Conservation (phyloP, 2,888 invertebrate genomes). For the Epistrophe eligans region DNA sequence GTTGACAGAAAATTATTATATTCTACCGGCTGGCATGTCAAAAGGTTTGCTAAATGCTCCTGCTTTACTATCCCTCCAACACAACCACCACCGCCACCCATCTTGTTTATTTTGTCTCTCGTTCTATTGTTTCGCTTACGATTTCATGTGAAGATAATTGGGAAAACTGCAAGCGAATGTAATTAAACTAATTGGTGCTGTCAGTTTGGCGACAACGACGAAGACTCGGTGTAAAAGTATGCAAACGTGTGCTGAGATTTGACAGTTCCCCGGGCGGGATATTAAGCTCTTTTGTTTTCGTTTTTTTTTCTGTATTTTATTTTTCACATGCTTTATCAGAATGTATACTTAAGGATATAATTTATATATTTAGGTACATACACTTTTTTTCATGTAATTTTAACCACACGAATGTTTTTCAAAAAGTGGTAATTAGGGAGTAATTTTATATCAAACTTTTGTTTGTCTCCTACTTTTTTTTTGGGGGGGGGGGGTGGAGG, state of each 20-base stretch:
- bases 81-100: not conserved
- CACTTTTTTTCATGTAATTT: constrained; percentile 50
- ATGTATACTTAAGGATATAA: not conserved
- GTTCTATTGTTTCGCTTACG: constrained; percentile 61
- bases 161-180: constrained; percentile 64
- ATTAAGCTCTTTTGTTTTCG: constrained; percentile 42
- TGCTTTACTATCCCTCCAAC: not conserved
- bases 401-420: constrained; percentile 33
- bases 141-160: constrained; percentile 66
- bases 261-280: constrained; percentile 48
- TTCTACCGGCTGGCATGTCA: constrained; percentile 35
- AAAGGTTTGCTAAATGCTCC: constrained; percentile 29
- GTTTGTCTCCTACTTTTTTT: constrained; percentile 3
- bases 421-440: constrained; percentile 52
- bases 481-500: not conserved
- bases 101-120: constrained; percentile 11
- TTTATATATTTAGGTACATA: not conserved
- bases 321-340: constrained; percentile 40
- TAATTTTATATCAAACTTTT: constrained; percentile 10
- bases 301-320: not conserved
- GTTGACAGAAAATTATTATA: constrained; percentile 61
- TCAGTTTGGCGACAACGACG: constrained; percentile 50
- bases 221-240: not conserved
- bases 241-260: constrained; percentile 47
- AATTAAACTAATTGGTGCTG: constrained; percentile 72